phyloP scores from a whole-genome alignment of 2,888 invertebrate species.

The Apodemia duryi region DNA sequence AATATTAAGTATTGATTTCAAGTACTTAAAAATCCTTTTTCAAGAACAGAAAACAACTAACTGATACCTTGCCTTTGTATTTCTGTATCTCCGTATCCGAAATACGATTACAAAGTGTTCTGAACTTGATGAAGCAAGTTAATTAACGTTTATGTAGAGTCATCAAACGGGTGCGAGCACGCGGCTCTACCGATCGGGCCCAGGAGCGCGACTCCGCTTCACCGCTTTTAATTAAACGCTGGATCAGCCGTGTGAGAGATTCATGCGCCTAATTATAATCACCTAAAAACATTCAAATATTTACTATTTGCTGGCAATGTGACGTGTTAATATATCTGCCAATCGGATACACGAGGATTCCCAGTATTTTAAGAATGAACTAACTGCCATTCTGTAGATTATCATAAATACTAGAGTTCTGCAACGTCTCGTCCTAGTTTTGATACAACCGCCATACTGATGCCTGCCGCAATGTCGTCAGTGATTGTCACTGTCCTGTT shows the following conservation, averaged over 20 bases:
- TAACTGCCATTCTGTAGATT: too few relatives aligned
- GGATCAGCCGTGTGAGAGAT: conserved; percentile 34
- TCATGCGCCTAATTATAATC: conserved; percentile 20
- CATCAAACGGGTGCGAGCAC: conserved; percentile 50
- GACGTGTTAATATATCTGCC: too few relatives aligned
- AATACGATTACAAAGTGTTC: conserved; percentile 29
- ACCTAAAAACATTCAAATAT: neutral
- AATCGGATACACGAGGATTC: too few relatives aligned
- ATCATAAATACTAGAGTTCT: too few relatives aligned
- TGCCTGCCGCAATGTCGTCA: too few relatives aligned
- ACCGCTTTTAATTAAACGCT: conserved; percentile 53
- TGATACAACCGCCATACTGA: too few relatives aligned
- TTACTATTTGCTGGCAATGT: neutral
- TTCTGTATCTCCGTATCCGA: conserved; percentile 23
- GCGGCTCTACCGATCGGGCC: conserved; percentile 39
- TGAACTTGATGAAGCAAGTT: conserved; percentile 50
- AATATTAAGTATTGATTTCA: neutral
- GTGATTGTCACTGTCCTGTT: too few relatives aligned
- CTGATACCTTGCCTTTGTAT: neutral
- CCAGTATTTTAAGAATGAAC: too few relatives aligned
- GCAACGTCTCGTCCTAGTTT: too few relatives aligned
- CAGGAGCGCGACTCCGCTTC: conserved; percentile 44
- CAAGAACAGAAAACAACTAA: neutral
- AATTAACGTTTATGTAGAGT: conserved; percentile 61
- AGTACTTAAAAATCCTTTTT: neutral